phyloP scores from a whole-genome alignment of 2,113 vertebrate species.

The Mungos mungo region DNA sequence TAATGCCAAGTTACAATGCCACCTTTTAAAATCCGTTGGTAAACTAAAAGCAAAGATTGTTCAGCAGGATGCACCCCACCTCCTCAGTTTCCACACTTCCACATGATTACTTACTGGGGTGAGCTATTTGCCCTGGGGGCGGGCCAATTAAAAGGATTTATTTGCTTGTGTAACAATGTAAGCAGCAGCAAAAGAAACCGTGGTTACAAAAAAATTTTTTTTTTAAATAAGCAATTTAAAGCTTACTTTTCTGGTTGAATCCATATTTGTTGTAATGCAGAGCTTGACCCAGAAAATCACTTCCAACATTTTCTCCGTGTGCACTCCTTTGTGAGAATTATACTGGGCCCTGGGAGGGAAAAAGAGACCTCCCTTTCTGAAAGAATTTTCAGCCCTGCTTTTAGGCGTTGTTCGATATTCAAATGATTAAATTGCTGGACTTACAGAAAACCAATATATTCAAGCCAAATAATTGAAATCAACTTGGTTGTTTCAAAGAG shows the following conservation, averaged over 20 bases:
- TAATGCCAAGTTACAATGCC: conserved; percentile 75
- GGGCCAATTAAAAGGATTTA: conserved; percentile 75
- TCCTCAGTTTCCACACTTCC: conserved; percentile 32
- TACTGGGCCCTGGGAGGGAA: neutral
- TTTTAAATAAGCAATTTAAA: neutral
- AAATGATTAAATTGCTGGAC: neutral
- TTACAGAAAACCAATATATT: neutral
- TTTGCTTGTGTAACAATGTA: conserved; percentile 48
- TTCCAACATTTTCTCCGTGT: neutral
- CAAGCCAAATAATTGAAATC: conserved; percentile 9
- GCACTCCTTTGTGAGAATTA: neutral
- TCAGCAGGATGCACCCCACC: conserved; percentile 60
- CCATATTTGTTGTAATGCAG: conserved; percentile 8
- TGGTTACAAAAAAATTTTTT: neutral
- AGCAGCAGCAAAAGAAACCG: neutral
- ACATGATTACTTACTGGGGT: conserved; percentile 52
- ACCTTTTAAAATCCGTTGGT: conserved; percentile 73
- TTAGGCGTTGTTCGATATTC: neutral
- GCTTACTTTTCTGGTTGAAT: conserved; percentile 43
- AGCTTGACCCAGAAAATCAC: conserved; percentile 56
- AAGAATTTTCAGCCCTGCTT: neutral
- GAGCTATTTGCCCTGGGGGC: conserved; percentile 39
- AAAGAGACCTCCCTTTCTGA: neutral
- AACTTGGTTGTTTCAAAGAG: neutral
- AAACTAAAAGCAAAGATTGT: conserved; percentile 77